These are phyloP conservation scores for Bradysia coprophila DNA, from an alignment of 1,140 invertebrate genomes.

Conservation along the genomic window DNA sequence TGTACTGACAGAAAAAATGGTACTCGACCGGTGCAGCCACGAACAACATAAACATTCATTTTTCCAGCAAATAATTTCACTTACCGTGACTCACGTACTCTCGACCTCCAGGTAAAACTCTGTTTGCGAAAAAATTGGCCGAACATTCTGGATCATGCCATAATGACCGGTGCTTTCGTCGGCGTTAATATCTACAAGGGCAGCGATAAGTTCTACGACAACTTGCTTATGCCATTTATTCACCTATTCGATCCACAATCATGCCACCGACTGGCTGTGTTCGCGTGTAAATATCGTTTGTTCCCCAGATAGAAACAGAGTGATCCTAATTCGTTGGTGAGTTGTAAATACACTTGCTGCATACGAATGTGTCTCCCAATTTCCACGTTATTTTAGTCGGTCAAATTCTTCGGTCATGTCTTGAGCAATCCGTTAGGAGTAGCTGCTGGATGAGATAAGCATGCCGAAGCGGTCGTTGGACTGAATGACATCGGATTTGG, in stretches of 20 bases:
- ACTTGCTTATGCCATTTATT: constrained; percentile 15
- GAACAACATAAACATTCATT: too few species aligned
- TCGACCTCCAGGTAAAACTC: too few species aligned
- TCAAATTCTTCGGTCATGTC: constrained; percentile 45
- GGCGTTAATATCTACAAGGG: not conserved
- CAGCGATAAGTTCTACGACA: constrained; percentile 4
- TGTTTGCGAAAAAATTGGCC: too few species aligned
- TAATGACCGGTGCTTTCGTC: not conserved
- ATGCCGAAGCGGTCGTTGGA: constrained; percentile 76
- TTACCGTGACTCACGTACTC: too few species aligned
- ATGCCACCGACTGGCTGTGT: constrained; percentile 58
- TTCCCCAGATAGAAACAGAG: constrained; percentile 33
- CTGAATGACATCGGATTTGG: constrained; percentile 78
- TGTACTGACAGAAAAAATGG: too few species aligned
- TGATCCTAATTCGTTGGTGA: constrained; percentile 43
- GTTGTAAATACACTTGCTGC: too few species aligned
- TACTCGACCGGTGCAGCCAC: too few species aligned
- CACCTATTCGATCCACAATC: constrained; percentile 38
- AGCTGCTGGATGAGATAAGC: constrained; percentile 96
- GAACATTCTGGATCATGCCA: too few species aligned
- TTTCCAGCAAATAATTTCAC: too few species aligned
- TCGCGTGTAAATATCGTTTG: constrained; percentile 53
- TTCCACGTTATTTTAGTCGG: too few species aligned
- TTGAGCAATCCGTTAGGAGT: constrained; percentile 85
- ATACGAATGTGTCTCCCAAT: too few species aligned